Base-by-base conservation (phyloP, 2,797 vertebrate genomes). In the Caiman crocodilus region DNA sequence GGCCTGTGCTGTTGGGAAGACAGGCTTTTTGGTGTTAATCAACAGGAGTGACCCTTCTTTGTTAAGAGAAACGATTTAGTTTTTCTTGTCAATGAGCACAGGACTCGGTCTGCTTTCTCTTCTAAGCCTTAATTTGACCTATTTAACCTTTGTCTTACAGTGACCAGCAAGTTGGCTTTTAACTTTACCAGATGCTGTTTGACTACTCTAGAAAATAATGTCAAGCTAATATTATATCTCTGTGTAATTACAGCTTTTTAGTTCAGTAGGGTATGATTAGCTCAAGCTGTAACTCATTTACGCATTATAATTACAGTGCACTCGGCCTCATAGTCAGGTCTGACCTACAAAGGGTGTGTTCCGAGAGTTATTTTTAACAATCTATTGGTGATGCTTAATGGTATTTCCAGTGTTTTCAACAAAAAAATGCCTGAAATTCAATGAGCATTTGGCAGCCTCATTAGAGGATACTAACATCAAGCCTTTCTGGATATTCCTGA, bases 201-300 rank as follows among this genome's bases (percentile, higher is more conserved):
- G 87, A 64, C 92, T 87, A 32, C 87, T 2, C 3, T 32, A 84
- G 91, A 86, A 95, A 89, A 93, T 84, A 82, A 93, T 95, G 97
- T 96, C 96, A 97, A 95, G 81, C 76, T 87, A 76, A 80, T 59
- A 90, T 95, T 96, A 87, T 90, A 94, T 93, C 35, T 67, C 94
- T 91, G 76, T 95, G 79, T 97, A 98, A 98, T 98, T 97, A 97
- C 89, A 94, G 92, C 95, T 96, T 95, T 96, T 94, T 89, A 93
- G 94, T 93, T 95, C 94, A 88, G 90, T 95, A 79, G 90, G 91
- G 91, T 97, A 93, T 97, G 96, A 97, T 98, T 97, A 98, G 93
- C 96, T 96, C 93, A 96, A 94, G 96, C 96, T 97, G 95, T 93
- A 96, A 96, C 88, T 95, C 96, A 94, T 95, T 96, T 96, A 93